Percentiles rank a stretch among this genome's conserved stretches.
Conservation (phyloP, 2,113 vertebrate species). For the Glareola pratincola region DNA sequence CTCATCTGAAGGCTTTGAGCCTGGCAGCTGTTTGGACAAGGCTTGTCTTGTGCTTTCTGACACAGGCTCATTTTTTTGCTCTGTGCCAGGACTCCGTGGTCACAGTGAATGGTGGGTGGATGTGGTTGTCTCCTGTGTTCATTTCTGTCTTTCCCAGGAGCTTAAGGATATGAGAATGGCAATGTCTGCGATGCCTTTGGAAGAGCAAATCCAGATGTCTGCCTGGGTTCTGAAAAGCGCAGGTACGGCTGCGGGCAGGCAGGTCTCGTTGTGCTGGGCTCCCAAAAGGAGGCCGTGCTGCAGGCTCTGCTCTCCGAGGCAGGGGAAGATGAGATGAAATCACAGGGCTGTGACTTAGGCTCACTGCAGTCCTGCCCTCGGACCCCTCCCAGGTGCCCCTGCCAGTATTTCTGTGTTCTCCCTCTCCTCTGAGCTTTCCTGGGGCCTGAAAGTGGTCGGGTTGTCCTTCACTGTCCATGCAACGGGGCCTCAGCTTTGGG, state of each 20-base stretch:
- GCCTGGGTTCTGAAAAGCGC: background rate
- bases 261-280: background rate
- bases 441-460: background rate
- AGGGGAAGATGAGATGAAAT: background rate
- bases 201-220: no score
- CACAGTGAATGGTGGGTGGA: background rate
- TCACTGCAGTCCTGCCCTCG: background rate
- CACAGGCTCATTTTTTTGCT: no score
- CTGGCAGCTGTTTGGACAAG: background rate
- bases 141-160: background rate
- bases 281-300: background rate
- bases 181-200: background rate
- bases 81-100: background rate
- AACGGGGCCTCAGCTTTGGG: background rate
- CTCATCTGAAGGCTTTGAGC: background rate
- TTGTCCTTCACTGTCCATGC: background rate
- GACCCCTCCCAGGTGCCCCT: no score
- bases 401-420: background rate
- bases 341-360: background rate
- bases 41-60: background rate
- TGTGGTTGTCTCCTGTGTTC: background rate
- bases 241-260: background rate
- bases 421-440: background rate
- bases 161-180: background rate
- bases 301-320: background rate